Evolutionary conservation across 64 coral and sea anemone genomes (phyloP).

Genomic region (Dendrophyllia cribrosa): DNA sequence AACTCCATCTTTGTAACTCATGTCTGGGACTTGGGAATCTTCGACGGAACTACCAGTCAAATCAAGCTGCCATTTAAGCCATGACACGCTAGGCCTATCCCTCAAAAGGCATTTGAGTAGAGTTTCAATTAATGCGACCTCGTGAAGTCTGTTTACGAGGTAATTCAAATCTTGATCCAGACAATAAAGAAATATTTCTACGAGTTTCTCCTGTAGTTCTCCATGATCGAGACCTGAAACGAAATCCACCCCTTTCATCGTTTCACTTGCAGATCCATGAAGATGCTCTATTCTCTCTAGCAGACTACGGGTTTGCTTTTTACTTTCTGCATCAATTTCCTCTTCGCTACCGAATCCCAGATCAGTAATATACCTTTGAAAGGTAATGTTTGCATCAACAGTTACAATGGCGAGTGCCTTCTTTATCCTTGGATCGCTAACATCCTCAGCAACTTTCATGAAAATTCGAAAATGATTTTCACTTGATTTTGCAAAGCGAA

Average conservation of each 20-base stretch:
- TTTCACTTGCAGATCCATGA: slow-evolving; percentile 10
- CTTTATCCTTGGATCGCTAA: background rate
- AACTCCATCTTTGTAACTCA: background rate
- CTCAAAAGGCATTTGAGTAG: slow-evolving; percentile 13
- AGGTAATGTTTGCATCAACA: slow-evolving; percentile 23
- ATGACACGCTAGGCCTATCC: slow-evolving; percentile 17
- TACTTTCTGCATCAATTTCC: slow-evolving; percentile 2
- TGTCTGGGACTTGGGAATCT: slow-evolving; percentile 33
- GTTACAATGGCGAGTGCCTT: background rate
- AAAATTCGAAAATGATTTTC: slow-evolving; percentile 36
- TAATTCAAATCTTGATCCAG: slow-evolving; percentile 36
- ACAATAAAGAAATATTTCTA: slow-evolving; percentile 9
- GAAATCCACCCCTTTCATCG: slow-evolving; percentile 6
- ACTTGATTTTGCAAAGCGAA: slow-evolving; percentile 22
- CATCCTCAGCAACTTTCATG: background rate
- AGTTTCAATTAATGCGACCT: slow-evolving; percentile 31
- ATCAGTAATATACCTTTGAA: slow-evolving; percentile 7
- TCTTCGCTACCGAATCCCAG: slow-evolving; percentile 2
- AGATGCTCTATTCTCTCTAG: background rate
- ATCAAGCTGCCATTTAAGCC: slow-evolving; percentile 42
- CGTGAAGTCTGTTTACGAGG: background rate
- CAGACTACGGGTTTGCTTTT: background rate
- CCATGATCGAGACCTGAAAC: slow-evolving; percentile 36
- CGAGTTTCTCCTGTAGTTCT: slow-evolving; percentile 11
- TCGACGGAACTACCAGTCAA: slow-evolving; percentile 30